These are phyloP conservation scores for Mus minutoides DNA, from an alignment of 2,797 vertebrate species.

Conservation along the genomic window DNA sequence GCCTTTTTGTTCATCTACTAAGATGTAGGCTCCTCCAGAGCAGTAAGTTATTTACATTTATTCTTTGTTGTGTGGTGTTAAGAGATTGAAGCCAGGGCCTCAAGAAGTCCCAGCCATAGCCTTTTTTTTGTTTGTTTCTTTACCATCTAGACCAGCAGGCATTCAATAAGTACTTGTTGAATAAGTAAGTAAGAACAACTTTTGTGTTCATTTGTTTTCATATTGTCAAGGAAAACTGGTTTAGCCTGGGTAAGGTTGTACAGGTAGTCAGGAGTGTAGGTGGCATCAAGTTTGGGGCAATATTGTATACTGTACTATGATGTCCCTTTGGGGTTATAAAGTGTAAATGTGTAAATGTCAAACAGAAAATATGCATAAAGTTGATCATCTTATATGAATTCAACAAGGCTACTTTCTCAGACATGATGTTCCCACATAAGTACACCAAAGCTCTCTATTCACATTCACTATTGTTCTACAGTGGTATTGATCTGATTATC, in stretches of 20 bases:
- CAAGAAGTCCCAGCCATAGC: neutral
- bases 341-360: neutral
- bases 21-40: neutral
- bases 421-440: neutral
- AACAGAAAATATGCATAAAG: conserved; percentile 46
- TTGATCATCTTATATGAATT: neutral
- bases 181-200: neutral
- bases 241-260: neutral
- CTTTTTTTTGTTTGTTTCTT: neutral
- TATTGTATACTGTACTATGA: neutral
- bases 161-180: neutral
- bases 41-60: neutral
- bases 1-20: neutral
- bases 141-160: neutral
- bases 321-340: neutral
- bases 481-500: conserved; percentile 21
- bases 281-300: neutral
- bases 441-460: neutral
- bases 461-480: neutral
- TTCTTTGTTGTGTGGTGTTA: neutral
- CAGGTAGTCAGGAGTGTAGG: neutral
- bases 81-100: neutral
- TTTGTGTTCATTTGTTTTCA: neutral
- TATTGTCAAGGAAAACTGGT: neutral
- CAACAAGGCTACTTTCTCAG: neutral